Percentiles rank a stretch among this genome's conserved stretches.
Conservation (phyloP, 1,140 invertebrate species). For the Calephelis nemesis region DNA sequence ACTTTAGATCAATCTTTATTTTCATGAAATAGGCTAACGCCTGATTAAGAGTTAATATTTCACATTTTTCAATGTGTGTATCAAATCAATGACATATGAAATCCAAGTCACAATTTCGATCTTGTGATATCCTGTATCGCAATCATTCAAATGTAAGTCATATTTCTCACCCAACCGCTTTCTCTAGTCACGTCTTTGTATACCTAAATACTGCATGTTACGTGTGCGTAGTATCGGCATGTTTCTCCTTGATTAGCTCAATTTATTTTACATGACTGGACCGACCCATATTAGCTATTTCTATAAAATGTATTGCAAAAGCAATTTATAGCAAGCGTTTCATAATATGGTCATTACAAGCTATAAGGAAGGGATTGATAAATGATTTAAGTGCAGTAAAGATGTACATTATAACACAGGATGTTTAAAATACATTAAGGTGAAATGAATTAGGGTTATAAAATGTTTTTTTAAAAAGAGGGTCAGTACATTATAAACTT, state of each 20-base stretch:
- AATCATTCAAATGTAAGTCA: neutral
- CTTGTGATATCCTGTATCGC: neutral
- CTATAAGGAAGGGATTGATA: constrained; percentile 8
- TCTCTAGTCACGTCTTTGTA: constrained; percentile 53
- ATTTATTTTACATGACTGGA: constrained; percentile 44
- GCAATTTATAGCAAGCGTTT: constrained; percentile 6
- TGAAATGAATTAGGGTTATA: no score
- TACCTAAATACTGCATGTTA: constrained; percentile 32
- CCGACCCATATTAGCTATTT: constrained; percentile 34
- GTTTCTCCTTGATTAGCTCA: constrained; percentile 44
- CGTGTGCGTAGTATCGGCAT: constrained; percentile 28
- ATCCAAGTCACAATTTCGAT: no score
- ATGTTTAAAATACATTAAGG: neutral
- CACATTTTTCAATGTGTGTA: no score
- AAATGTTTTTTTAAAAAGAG: no score
- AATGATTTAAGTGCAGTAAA: constrained; percentile 1
- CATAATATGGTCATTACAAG: constrained; percentile 10
- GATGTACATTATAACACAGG: neutral
- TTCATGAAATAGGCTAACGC: no score
- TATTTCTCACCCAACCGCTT: constrained; percentile 42
- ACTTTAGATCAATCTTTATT: no score
- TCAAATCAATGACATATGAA: no score
- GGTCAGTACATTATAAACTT: no score
- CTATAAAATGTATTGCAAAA: constrained; percentile 12
- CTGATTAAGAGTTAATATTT: no score